Evolutionary conservation across 64 coral and sea anemone species (phyloP), one percentile per base, ranked within the genome.

Genomic region (Orbicella faveolata): DNA sequence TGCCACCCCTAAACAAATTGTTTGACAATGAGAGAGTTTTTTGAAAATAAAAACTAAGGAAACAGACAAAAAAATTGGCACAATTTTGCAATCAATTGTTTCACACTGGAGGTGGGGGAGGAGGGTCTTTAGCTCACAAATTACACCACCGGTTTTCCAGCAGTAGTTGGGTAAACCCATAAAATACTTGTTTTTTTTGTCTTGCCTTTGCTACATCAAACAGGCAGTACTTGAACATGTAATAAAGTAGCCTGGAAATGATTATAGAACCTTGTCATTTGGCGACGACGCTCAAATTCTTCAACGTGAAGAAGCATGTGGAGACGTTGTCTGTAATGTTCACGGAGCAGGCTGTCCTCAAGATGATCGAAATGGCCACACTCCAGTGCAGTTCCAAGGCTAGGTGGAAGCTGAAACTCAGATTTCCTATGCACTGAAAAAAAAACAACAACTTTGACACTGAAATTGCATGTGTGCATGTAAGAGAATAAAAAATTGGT

Each of bases 331-430:
- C 80, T 74, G 79, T 95, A 98, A 18, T 89, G 93, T 36, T 66
- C 74, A 61, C 34, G 63, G 52, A 88, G 73, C 13, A 98, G 44
- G 14, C 20, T 37, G 1, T 75, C 93, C 55, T 95, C 90, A 48
- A 98, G 78, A 34, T 95, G 79, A 52, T 98, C 96, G 91, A 98
- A 98, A 37, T 89, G 87, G 1, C 94, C 96, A 88, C 48, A 95
- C 21, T 90, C 94, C 16, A 95, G 18, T 17, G 90, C 91, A 77
- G 87, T 90, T 54, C 79, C 84, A 62, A 98, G 87, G 70, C 89
- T 95, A 39, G 85, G 73, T 75, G 94, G 94, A 1, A 98, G 86
- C 25, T 35, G 30, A 34, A 89, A 92, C 36, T 88, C 62, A 44
- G 65, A 70, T 4, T 33, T 89, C 35, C 84, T 67, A 52, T 53